phyloP scores from a whole-genome alignment of 2,113 vertebrate species.

The Gallinago media region DNA sequence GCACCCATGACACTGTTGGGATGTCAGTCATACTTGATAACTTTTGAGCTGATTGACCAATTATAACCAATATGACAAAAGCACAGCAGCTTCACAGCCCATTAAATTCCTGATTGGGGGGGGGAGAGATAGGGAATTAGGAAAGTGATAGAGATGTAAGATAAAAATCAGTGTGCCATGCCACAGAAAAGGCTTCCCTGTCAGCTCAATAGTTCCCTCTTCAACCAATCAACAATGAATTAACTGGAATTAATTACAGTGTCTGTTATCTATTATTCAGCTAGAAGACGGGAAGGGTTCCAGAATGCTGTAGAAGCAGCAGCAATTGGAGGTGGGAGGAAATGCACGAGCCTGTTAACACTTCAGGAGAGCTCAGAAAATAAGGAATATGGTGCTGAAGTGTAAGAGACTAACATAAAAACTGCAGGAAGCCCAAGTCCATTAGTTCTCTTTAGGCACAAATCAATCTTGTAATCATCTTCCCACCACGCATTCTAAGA shows the following conservation, averaged over 20 bases:
- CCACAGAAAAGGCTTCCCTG: neutral
- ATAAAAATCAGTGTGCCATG: neutral
- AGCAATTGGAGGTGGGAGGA: neutral
- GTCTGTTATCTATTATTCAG: neutral
- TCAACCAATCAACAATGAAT: neutral
- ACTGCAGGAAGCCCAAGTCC: constrained; percentile 23
- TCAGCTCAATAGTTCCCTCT: neutral
- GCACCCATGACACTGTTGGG: neutral
- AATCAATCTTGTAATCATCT: constrained; percentile 55
- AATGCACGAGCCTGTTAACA: neutral
- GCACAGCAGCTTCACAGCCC: neutral
- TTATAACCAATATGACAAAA: neutral
- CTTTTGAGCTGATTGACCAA: neutral
- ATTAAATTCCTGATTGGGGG: neutral
- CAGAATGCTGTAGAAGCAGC: neutral
- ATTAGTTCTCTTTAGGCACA: constrained; percentile 34
- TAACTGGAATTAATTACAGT: neutral
- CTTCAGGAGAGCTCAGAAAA: constrained; percentile 23
- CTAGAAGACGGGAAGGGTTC: neutral
- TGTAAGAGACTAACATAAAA: neutral
- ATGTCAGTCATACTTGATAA: neutral
- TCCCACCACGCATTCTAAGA: neutral
- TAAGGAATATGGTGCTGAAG: neutral
- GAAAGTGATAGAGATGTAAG: neutral
- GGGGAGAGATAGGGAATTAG: neutral